Evolutionary conservation across 2,888 invertebrate species (phyloP), one percentile per base, ranked within the genome.

Genomic region (Notodonta ziczac): DNA sequence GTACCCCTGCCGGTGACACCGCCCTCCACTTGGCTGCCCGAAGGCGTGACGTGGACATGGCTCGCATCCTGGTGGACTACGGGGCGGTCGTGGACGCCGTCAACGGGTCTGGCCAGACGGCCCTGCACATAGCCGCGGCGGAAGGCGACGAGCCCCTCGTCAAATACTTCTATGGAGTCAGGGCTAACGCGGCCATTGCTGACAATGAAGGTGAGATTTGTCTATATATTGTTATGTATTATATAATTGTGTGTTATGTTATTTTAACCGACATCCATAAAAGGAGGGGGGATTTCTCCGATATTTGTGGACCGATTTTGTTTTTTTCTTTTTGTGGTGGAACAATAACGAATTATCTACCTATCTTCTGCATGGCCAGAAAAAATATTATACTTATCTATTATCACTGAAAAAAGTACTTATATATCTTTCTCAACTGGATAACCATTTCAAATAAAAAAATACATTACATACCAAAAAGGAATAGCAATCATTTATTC

Each of bases 1-100:
- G 96, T 53, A 96, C 97, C 58, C 95, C 96, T 56, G 97, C 96
- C 80, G 98, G 98, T 53, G 99, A 99, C 88, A 97, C 98, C 14
- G 98, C 98, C 24, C 94, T 99, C 56, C 99, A 99, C 94, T 94
- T 99, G 77, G 99, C 99, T 40, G 98, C 98, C n/a, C 94, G 98
- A 78, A 95, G 97, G 78, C 95, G 97, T 79, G 99, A 99, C 89
- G 96, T 98, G 72, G 99, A 99, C 83, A 97, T 99, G 97, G 97
- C 98, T 46, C 95, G 98, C 60, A 97, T 98, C 74, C 94, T 99
- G 78, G 97, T 98, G 44, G 99, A 99, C 88, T 97, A 97, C 80
- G 99, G 99, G 48, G 97, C 98, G 8, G 95, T 96, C 69, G 97
- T 99, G 63, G 99, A 99, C 84, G 96, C 97, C 60, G 97, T 97